Percentiles rank a stretch among this genome's conserved stretches.
Evolutionary conservation across 1,140 invertebrate genomes (phyloP).

Genomic region (Latrodectus geometricus): DNA sequence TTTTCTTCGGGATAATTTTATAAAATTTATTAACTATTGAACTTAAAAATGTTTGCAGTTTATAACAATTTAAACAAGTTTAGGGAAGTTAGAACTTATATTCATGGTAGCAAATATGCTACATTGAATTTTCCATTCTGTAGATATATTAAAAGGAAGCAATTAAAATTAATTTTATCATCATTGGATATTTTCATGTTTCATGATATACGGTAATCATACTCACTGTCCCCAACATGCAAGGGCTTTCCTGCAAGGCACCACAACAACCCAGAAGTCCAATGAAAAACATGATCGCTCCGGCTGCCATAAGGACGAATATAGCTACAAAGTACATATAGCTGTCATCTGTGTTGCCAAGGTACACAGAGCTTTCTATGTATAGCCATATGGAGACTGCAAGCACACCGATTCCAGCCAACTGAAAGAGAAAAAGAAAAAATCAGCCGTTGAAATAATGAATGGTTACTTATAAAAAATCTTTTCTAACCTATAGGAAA

Average conservation of each 20-base stretch:
- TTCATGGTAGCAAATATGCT: too few species aligned
- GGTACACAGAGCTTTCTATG: conserved; percentile 79
- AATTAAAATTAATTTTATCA: too few species aligned
- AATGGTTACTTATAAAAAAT: not conserved
- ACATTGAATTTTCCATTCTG: too few species aligned
- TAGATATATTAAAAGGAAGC: too few species aligned
- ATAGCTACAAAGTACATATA: conserved; percentile 79
- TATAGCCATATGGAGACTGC: conserved; percentile 81
- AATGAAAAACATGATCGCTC: conserved; percentile 82
- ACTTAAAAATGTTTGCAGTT: too few species aligned
- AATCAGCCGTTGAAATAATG: not conserved
- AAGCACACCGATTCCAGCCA: conserved; percentile 78
- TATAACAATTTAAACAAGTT: too few species aligned
- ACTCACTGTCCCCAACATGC: conserved; percentile 84
- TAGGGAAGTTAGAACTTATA: too few species aligned
- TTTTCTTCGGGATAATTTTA: too few species aligned
- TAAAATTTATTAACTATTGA: too few species aligned
- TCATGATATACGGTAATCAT: too few species aligned
- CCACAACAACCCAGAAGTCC: conserved; percentile 93
- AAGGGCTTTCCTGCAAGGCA: conserved; percentile 86
- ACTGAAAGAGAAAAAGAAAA: conserved; percentile 73
- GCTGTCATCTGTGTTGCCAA: conserved; percentile 78
- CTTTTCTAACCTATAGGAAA: not conserved
- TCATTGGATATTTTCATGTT: too few species aligned
- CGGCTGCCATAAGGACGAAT: conserved; percentile 82